Base-by-base conservation (phyloP, 2,113 vertebrate genomes). In the Stercorarius parasiticus region DNA sequence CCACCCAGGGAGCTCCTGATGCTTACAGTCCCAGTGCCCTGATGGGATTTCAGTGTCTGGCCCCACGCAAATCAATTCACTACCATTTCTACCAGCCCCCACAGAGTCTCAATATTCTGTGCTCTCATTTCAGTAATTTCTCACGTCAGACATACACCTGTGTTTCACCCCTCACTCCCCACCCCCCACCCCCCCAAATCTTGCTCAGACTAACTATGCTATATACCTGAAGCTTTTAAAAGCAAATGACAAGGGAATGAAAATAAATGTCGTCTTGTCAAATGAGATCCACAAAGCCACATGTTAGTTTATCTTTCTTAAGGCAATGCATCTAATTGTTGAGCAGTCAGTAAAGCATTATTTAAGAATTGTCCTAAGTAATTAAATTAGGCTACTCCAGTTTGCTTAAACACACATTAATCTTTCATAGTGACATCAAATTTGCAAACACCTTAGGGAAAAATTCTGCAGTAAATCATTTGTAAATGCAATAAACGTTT, bases 311-410 rank as follows among this genome's bases (percentile, higher is more conserved):
- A 22, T 82, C 55, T 96, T 93, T 95, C 96, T 97, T 93, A 90
- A 87, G 96, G 92, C 93, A 79, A 73, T 64, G 62, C 30, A 72
- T 86, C 85, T 96, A 92, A 96, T 86, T 96, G 90, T 82, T 87
- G 59, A 91, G 65, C 78, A 88, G 86, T 86, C 90, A 90, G 69
- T 88, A 94, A 95, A 96, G 43, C 58, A 79, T 96, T 95, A 97
- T 95, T 97, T 96, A 96, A 96, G 74, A 97, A 96, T 92, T 96
- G 95, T 96, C 94, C 84, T 94, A 82, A 95, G 87, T 97, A 95
- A 97, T 96, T 97, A 95, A 94, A 98, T 97, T 96, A 98, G 84
- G 85, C 86, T 93, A 96, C 85, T 91, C 82, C n/a, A 73, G 30
- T 78, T 95, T 96, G 78, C 86, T 98, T 94, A 96, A 97, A 96